Percentiles rank a stretch among this genome's conserved stretches.
These are phyloP conservation scores for Dimorphilus gyrociliatus DNA, from an alignment of 2,888 invertebrate genomes.

Conservation along the genomic window DNA sequence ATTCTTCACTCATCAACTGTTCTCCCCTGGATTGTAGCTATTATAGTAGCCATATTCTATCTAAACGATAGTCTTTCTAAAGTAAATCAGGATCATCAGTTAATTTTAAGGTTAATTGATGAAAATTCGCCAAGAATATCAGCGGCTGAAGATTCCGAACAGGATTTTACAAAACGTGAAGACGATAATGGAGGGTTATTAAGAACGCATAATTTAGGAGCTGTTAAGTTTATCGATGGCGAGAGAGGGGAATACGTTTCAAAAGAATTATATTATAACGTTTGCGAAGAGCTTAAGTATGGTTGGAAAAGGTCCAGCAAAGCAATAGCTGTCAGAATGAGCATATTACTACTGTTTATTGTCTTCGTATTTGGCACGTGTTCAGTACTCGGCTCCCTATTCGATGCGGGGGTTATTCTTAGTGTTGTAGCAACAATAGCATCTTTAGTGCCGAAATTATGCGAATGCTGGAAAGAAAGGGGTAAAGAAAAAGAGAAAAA, in stretches of 20 bases:
- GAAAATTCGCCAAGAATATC: constrained; percentile 15
- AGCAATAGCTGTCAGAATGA: constrained; percentile 6
- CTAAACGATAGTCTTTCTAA: constrained; percentile 10
- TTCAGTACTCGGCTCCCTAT: constrained; percentile 7
- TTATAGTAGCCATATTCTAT: constrained; percentile 8
- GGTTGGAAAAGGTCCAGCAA: constrained; percentile 11
- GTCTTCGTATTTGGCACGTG: constrained; percentile 9
- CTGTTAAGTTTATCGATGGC: constrained; percentile 16
- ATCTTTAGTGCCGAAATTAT: constrained; percentile 9
- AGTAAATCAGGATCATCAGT: constrained; percentile 9
- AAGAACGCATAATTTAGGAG: constrained; percentile 14
- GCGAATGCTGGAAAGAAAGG: constrained; percentile 4
- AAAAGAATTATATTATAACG: constrained; percentile 15
- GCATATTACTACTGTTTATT: constrained; percentile 8
- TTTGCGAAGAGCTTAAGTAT: constrained; percentile 11
- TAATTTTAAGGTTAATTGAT: constrained; percentile 13
- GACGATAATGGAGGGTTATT: constrained; percentile 11
- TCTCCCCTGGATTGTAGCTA: constrained; percentile 11
- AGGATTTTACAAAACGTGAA: constrained; percentile 8
- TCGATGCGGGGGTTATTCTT: constrained; percentile 7
- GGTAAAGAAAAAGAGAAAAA: constrained; percentile 2
- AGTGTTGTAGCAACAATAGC: constrained; percentile 5
- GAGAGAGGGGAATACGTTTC: constrained; percentile 15
- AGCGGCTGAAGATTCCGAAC: constrained; percentile 12
- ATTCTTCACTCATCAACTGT: constrained; percentile 9